Evolutionary conservation across 2,113 vertebrate species (phyloP).

Genomic region (Laticauda laticaudata): DNA sequence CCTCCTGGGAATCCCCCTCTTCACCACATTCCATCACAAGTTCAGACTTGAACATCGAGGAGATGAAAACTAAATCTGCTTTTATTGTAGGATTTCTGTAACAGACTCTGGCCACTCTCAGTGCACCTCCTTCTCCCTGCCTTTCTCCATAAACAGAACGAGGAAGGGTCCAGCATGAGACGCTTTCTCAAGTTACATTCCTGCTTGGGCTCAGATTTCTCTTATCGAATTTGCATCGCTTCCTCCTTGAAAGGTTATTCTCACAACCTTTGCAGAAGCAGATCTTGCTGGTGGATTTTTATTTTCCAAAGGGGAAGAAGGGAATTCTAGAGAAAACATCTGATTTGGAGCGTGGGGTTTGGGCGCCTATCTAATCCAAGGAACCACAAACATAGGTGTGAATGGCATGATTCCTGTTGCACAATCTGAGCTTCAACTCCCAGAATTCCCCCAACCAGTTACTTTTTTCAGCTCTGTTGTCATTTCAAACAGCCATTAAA

Average conservation of each 20-base stretch:
- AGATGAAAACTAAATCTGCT: background rate
- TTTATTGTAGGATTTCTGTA: background rate
- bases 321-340: background rate
- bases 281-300: background rate
- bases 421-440: background rate
- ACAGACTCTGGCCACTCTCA: background rate
- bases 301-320: background rate
- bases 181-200: background rate
- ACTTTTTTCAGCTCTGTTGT: background rate
- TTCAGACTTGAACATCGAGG: background rate
- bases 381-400: background rate
- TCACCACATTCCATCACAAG: background rate
- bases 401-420: background rate
- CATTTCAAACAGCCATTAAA: background rate
- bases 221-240: background rate
- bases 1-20: background rate
- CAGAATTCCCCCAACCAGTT: background rate
- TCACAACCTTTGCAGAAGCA: background rate
- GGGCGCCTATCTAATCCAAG: background rate
- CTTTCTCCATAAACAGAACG: background rate
- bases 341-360: background rate
- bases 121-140: background rate
- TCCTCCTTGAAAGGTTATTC: background rate
- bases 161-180: background rate
- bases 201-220: background rate